These are phyloP conservation scores for Hetaerina titia DNA, from an alignment of 2,888 invertebrate species.

Conservation along the genomic window DNA sequence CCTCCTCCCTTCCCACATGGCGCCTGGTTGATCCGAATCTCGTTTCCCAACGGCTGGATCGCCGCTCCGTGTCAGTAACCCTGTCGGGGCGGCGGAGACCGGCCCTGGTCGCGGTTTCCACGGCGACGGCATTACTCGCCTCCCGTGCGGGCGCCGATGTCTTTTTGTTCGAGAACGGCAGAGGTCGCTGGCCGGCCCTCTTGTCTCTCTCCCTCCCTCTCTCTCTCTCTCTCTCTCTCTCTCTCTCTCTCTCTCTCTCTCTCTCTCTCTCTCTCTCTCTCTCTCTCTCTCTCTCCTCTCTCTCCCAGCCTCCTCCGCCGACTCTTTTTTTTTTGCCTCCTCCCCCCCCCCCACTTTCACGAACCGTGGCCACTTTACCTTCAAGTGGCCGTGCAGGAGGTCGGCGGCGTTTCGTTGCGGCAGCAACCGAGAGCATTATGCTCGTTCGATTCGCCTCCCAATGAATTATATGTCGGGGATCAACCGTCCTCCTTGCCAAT, in stretches of 20 bases:
- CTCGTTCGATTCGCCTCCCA: not conserved
- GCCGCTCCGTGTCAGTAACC: not conserved
- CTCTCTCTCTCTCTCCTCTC: constrained; percentile 26
- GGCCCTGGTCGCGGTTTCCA: not conserved
- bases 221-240: not conserved
- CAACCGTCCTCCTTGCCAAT: no score
- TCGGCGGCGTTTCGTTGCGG: not conserved
- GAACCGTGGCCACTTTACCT: constrained; percentile 12
- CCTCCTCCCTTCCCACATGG: not conserved
- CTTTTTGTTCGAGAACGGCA: constrained; percentile 1
- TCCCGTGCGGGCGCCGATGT: not conserved
- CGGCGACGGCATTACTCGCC: not conserved
- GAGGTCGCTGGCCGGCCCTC: constrained; percentile 46
- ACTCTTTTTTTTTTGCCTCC: constrained; percentile 9
- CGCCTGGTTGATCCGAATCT: not conserved
- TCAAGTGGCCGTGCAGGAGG: not conserved
- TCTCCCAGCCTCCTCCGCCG: not conserved
- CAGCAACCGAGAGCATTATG: not conserved
- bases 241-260: not conserved
- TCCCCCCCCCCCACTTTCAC: not conserved
- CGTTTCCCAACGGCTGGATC: not conserved
- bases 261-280: not conserved
- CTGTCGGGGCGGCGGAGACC: not conserved
- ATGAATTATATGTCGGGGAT: not conserved
- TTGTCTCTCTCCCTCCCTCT: not conserved